These are phyloP conservation scores for Mandrillus leucophaeus DNA, from an alignment of 2,113 vertebrate species.

Conservation along the genomic window DNA sequence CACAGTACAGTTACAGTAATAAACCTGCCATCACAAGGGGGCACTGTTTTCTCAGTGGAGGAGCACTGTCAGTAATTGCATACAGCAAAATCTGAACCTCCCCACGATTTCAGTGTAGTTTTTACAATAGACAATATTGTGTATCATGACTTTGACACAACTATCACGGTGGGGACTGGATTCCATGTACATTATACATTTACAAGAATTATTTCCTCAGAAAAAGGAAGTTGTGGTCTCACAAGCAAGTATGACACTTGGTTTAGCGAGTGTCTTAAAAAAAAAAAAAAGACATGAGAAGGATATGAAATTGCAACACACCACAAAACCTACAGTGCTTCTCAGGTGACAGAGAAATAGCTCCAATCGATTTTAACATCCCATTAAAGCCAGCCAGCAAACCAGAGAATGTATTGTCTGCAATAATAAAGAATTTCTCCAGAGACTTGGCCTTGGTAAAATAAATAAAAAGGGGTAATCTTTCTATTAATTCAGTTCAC, in stretches of 20 bases:
- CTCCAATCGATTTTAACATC: constrained; percentile 64
- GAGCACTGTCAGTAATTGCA: neutral
- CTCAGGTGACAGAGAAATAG: constrained; percentile 70
- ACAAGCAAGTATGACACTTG: constrained; percentile 47
- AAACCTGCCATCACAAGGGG: neutral
- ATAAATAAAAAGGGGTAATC: constrained; percentile 69
- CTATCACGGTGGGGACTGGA: neutral
- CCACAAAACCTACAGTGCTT: constrained; percentile 59
- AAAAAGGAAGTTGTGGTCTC: constrained; percentile 62
- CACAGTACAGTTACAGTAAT: neutral
- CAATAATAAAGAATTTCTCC: constrained; percentile 58
- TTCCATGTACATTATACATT: constrained; percentile 67
- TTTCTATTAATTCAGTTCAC: constrained; percentile 70
- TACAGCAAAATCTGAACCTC: neutral
- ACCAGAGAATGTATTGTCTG: constrained; percentile 41
- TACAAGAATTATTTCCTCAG: constrained; percentile 68
- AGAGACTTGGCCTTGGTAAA: constrained; percentile 56
- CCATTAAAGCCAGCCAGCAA: constrained; percentile 69
- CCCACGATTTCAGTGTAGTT: neutral
- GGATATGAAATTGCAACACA: constrained; percentile 27
- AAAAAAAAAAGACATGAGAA: constrained; percentile 1
- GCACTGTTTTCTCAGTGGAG: neutral
- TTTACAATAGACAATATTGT: neutral
- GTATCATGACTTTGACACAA: neutral
- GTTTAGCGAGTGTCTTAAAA: constrained; percentile 13